These are phyloP conservation scores for Pseudochirops corinnae DNA, from an alignment of 2,797 vertebrate species.

Conservation along the genomic window DNA sequence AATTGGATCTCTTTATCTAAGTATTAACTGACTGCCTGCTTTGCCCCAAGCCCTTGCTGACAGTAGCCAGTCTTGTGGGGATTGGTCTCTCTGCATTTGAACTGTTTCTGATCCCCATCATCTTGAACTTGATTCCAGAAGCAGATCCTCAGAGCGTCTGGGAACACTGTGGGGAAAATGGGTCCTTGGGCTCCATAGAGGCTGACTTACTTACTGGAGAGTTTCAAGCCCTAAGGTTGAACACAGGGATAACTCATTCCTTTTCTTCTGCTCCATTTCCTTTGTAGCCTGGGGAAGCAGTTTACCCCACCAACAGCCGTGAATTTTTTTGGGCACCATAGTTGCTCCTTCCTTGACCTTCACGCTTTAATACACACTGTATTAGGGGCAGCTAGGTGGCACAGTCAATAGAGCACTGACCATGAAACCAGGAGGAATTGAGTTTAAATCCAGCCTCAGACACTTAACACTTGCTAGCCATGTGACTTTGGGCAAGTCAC, in stretches of 20 bases:
- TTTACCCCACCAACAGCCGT: neutral
- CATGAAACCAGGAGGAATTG: no score
- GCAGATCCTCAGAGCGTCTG: neutral
- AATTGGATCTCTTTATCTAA: neutral
- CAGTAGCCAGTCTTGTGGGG: neutral
- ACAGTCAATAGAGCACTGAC: no score
- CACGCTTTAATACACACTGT: neutral
- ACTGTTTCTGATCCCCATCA: neutral
- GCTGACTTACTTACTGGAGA: neutral
- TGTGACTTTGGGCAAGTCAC: no score
- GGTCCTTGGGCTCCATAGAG: neutral
- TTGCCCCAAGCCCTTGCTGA: neutral
- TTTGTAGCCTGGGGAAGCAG: neutral
- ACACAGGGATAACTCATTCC: neutral
- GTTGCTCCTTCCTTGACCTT: neutral
- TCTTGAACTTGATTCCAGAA: neutral
- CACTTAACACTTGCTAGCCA: no score
- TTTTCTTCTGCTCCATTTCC: neutral
- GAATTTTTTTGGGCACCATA: neutral
- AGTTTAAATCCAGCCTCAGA: no score
- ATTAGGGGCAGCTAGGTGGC: no score
- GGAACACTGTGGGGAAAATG: neutral
- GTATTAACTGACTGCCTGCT: neutral
- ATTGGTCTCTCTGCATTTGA: neutral
- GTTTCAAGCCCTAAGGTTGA: neutral